A percentile compares a stretch with the other conserved stretches of the same genome.
phyloP scores from a whole-genome alignment of 92 coral and sea anemone genomes.

The Zoanthus gigantus region DNA sequence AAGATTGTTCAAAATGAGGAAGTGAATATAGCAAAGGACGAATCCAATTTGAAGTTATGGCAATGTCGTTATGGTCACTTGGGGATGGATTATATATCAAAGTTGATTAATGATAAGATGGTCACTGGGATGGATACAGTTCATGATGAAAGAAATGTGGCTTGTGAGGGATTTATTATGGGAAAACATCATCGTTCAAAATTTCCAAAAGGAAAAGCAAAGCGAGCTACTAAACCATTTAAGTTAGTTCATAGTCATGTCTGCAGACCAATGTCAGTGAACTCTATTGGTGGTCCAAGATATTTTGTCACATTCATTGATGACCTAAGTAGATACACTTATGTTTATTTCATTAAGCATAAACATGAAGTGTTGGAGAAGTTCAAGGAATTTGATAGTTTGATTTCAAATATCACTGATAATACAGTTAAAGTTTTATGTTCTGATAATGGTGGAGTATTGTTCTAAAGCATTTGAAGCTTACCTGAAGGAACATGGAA shows the following conservation, averaged over 20 bases:
- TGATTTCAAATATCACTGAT: conserved; percentile 29
- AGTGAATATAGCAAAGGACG: conserved; percentile 48
- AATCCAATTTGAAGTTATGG: conserved; percentile 45
- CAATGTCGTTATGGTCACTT: conserved; percentile 54
- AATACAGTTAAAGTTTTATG: conserved; percentile 8
- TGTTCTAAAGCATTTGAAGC: conserved; percentile 41
- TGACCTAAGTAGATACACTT: conserved; percentile 45
- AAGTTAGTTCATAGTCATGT: conserved; percentile 45
- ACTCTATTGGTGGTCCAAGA: conserved; percentile 56
- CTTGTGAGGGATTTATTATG: conserved; percentile 45
- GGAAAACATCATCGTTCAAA: conserved; percentile 33
- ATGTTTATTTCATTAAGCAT: conserved; percentile 51
- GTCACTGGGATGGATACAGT: conserved; percentile 40
- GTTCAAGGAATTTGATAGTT: conserved; percentile 51
- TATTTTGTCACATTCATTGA: conserved; percentile 55
- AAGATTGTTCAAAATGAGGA: conserved; percentile 38
- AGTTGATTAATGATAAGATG: conserved; percentile 37
- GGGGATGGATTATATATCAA: conserved; percentile 36
- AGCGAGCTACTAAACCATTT: conserved; percentile 52
- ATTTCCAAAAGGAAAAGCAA: conserved; percentile 43
- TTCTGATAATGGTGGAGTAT: conserved; percentile 35
- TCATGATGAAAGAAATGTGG: conserved; percentile 6
- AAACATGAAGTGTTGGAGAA: conserved; percentile 49
- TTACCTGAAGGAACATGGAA: conserved; percentile 48
- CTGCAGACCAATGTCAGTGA: conserved; percentile 54